phyloP scores from a whole-genome alignment of 2,113 vertebrate genomes.

The Romanogobio albipinnatus region DNA sequence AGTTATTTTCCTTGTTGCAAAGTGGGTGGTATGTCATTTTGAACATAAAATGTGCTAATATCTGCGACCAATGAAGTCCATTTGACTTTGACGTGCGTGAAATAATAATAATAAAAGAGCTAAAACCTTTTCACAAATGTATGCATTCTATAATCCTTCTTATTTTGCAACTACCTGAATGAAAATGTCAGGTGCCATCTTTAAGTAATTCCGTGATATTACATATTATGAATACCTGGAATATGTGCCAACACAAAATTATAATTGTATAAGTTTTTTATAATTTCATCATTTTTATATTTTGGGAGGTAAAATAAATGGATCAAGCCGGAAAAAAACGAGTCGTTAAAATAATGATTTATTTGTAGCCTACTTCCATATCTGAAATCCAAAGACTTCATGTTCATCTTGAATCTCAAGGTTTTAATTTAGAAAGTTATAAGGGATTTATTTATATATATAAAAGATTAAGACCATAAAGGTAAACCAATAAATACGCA shows the following conservation, averaged over 20 bases:
- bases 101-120: no score
- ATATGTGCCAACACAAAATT: neutral
- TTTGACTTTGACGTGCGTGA: neutral
- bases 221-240: neutral
- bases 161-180: neutral
- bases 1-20: no score
- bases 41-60: neutral
- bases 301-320: neutral
- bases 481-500: neutral
- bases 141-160: neutral
- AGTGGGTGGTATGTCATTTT: neutral
- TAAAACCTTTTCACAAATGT: neutral
- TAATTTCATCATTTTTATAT: neutral
- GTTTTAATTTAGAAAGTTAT: neutral
- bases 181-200: neutral
- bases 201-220: neutral
- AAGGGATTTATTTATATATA: no score
- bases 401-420: neutral
- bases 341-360: neutral
- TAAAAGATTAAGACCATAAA: neutral
- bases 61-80: neutral
- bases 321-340: neutral
- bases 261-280: neutral
- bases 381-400: neutral
- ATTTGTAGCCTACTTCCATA: neutral